Conservation (phyloP, 2,113 vertebrate species). For the Silurus meridionalis region DNA sequence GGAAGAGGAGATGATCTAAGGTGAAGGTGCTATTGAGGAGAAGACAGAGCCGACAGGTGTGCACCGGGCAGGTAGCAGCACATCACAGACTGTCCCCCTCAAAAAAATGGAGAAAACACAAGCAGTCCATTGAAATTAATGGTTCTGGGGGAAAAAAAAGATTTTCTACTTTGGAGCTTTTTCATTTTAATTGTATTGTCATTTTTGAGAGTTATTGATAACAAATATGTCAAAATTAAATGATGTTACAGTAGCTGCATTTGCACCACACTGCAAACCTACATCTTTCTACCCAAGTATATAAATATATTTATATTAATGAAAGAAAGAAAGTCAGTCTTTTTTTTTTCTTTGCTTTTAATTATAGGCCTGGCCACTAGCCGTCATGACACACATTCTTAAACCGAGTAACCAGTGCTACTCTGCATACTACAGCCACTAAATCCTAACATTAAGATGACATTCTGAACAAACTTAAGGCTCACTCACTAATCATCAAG, state of each 20-base stretch:
- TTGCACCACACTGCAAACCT: not conserved
- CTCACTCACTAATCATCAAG: not conserved
- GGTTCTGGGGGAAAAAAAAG: not conserved
- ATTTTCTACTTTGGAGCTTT: not conserved
- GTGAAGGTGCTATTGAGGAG: conserved; percentile 71
- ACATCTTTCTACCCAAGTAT: too few relatives aligned
- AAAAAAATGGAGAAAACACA: conserved; percentile 47
- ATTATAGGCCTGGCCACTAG: not conserved
- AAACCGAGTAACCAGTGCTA: not conserved
- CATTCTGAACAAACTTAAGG: not conserved
- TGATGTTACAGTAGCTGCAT: not conserved
- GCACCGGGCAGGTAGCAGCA: conserved; percentile 74
- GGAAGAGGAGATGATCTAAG: conserved; percentile 79
- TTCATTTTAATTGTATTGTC: not conserved
- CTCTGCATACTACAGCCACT: not conserved
- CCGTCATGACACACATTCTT: not conserved
- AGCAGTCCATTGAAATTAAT: conserved; percentile 1
- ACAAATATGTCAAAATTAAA: not conserved
- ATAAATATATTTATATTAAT: not conserved
- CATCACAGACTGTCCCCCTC: conserved; percentile 63
- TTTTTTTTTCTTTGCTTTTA: not conserved
- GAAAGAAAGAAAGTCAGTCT: not conserved
- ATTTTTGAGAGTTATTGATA: not conserved
- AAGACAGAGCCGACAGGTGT: conserved; percentile 78
- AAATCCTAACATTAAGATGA: not conserved